A percentile compares a stretch with the other conserved stretches of the same genome.
Evolutionary conservation across 2,888 invertebrate species (phyloP).

Genomic region (Volucella zonaria): DNA sequence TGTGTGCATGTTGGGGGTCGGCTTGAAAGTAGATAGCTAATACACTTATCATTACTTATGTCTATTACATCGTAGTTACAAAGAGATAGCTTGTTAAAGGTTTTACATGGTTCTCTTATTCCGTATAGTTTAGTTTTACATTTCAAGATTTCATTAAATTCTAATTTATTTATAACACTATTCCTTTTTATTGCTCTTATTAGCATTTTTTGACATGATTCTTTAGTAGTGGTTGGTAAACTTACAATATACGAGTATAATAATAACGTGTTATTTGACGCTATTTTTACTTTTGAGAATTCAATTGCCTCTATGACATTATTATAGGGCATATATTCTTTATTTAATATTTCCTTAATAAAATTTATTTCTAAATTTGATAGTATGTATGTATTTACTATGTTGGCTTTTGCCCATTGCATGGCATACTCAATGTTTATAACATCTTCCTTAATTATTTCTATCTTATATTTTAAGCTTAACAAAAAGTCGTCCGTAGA

Average conservation of each 20-base stretch:
- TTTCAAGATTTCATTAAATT: constrained; percentile 38
- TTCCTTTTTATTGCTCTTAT: constrained; percentile 56
- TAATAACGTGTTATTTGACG: constrained; percentile 41
- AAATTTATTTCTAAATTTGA: constrained; percentile 47
- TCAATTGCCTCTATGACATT: too few species aligned
- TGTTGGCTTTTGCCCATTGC: constrained; percentile 51
- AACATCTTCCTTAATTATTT: constrained; percentile 57
- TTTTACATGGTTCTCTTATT: constrained; percentile 54
- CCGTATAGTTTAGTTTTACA: constrained; percentile 50
- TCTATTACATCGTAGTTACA: constrained; percentile 43
- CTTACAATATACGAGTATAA: constrained; percentile 61
- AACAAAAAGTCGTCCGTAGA: constrained; percentile 19
- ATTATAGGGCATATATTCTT: too few species aligned
- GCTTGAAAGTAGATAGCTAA: constrained; percentile 7
- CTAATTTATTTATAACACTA: constrained; percentile 48
- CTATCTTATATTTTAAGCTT: constrained; percentile 49
- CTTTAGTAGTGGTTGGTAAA: constrained; percentile 45
- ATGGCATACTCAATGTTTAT: constrained; percentile 45
- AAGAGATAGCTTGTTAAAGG: constrained; percentile 19
- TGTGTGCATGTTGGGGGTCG: neutral
- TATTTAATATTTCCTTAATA: too few species aligned
- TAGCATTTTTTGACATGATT: constrained; percentile 28
- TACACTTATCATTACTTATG: constrained; percentile 11
- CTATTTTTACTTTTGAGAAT: too few species aligned
- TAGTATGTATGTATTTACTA: constrained; percentile 57